Conservation (phyloP, 2,113 vertebrate genomes). For the Hemicordylus capensis region DNA sequence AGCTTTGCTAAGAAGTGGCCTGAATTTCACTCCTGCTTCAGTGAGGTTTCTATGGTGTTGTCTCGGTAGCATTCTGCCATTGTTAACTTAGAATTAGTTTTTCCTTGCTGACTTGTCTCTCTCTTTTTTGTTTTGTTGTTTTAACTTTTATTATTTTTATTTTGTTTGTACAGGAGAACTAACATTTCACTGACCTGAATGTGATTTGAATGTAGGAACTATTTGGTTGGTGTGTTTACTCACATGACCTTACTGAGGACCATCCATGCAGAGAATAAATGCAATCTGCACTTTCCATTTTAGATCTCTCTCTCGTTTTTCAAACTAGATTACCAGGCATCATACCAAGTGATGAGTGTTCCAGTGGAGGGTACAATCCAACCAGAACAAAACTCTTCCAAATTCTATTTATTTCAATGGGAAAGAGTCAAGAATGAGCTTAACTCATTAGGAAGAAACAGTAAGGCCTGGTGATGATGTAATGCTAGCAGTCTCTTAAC, state of each 20-base stretch:
- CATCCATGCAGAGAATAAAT: constrained; percentile 58
- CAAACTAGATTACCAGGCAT: not conserved
- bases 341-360: constrained; percentile 49
- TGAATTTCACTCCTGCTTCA: constrained; percentile 72
- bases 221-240: constrained; percentile 51
- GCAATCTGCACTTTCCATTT: constrained; percentile 51
- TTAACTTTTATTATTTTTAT: constrained; percentile 13
- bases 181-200: constrained; percentile 59
- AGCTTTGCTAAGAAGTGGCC: constrained; percentile 76
- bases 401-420: not conserved
- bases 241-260: constrained; percentile 55
- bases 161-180: constrained; percentile 57
- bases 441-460: not conserved
- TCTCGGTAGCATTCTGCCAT: constrained; percentile 73
- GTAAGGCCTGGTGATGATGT: too few species aligned
- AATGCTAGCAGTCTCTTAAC: not conserved
- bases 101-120: constrained; percentile 68
- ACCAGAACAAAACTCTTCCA: not conserved
- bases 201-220: constrained; percentile 65
- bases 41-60: constrained; percentile 72
- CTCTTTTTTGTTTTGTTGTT: constrained; percentile 45
- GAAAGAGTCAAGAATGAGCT: not conserved
- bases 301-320: constrained; percentile 41
- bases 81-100: constrained; percentile 73
- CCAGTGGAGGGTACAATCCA: not conserved